phyloP scores from a whole-genome alignment of 2,888 invertebrate genomes.

The Ramazzottius varieornatus region DNA sequence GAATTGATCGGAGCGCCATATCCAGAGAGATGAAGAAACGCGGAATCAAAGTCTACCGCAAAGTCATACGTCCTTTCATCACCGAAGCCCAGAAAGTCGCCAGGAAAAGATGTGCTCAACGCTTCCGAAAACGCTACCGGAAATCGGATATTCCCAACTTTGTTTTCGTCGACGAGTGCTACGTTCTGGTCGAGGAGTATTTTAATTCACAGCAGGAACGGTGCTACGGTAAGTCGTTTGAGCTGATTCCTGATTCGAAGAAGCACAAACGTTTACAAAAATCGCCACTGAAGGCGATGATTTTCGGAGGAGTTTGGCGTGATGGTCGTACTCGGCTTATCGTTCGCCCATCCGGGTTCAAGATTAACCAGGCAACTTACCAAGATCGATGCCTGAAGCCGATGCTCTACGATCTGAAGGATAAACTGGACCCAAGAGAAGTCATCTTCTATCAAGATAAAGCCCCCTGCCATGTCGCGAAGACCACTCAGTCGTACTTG shows the following conservation, averaged over 20 bases:
- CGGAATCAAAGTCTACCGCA: neutral
- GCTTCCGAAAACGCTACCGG: neutral
- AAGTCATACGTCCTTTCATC: neutral
- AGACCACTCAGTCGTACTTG: neutral
- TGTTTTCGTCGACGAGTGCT: neutral
- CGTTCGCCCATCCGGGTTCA: neutral
- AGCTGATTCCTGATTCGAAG: neutral
- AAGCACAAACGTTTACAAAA: neutral
- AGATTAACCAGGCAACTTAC: neutral
- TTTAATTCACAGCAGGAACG: neutral
- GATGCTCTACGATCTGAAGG: neutral
- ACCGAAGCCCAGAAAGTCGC: neutral
- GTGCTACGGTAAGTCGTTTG: neutral
- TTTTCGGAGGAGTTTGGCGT: neutral
- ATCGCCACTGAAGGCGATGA: neutral
- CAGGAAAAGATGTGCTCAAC: neutral
- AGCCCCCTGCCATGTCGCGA: neutral
- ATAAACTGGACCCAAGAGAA: neutral
- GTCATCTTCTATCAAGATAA: neutral
- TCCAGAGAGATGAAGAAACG: neutral
- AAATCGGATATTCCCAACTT: neutral
- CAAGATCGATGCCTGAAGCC: neutral
- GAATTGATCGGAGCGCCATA: too few relatives aligned
- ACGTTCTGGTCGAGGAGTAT: neutral
- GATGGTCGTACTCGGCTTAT: neutral